Evolutionary conservation across 92 coral and sea anemone species (phyloP).

Genomic region (Galaxea fascicularis): DNA sequence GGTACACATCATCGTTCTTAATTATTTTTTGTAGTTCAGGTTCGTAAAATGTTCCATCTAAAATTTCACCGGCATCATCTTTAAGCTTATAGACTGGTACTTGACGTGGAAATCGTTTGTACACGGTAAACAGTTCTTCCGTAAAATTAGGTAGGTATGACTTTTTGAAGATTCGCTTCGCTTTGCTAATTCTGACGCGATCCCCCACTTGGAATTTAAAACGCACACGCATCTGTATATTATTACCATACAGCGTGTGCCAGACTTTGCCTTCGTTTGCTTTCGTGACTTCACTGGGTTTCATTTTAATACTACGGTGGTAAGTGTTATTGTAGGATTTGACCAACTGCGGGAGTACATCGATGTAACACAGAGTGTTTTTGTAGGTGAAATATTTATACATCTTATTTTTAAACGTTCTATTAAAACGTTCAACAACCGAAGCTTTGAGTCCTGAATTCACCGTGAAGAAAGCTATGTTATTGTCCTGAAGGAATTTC

Average conservation of each 20-base stretch:
- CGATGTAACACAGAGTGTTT: constrained; percentile 32
- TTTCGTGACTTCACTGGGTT: constrained; percentile 40
- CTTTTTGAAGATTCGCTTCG: constrained; percentile 42
- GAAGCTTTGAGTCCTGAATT: constrained; percentile 32
- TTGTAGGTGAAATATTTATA: background rate
- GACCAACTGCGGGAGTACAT: constrained; percentile 33
- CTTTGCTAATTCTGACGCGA: constrained; percentile 48
- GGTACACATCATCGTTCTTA: too few species aligned
- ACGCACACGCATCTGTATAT: constrained; percentile 32
- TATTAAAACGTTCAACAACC: background rate
- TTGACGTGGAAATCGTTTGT: constrained; percentile 22
- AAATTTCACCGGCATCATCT: constrained; percentile 44
- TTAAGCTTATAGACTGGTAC: constrained; percentile 53
- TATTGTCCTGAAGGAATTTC: constrained; percentile 22
- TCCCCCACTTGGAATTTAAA: constrained; percentile 41
- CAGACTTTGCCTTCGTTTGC: constrained; percentile 51
- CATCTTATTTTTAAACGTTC: background rate
- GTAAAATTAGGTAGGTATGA: constrained; percentile 56
- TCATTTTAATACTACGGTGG: constrained; percentile 57
- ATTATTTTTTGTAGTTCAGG: constrained; percentile 41
- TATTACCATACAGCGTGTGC: constrained; percentile 54
- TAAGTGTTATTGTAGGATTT: constrained; percentile 57
- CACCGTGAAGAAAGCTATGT: constrained; percentile 36
- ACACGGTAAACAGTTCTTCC: constrained; percentile 53
- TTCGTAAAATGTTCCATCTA: constrained; percentile 60